Evolutionary conservation across 1,140 invertebrate species (phyloP).

Genomic region (Heliconius himera): DNA sequence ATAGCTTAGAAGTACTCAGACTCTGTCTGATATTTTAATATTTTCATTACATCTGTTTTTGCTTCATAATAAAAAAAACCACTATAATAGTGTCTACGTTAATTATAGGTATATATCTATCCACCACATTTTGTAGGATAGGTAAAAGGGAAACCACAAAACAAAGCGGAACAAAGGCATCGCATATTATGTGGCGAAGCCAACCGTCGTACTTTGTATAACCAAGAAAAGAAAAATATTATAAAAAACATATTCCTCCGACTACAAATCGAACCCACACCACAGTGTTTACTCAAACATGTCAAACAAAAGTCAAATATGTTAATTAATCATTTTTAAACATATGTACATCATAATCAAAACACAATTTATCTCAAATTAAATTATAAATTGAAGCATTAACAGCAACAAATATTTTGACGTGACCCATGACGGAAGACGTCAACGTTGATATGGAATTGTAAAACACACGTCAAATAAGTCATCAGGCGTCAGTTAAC

Average conservation of each 20-base stretch:
- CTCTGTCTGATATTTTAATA: too few species aligned
- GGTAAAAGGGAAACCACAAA: neutral
- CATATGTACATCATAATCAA: neutral
- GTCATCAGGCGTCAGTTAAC: conserved; percentile 79
- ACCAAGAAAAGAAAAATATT: neutral
- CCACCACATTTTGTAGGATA: too few species aligned
- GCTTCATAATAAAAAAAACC: too few species aligned
- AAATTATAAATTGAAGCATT: conserved; percentile 39
- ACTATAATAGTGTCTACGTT: too few species aligned
- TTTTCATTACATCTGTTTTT: too few species aligned
- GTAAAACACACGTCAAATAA: conserved; percentile 77
- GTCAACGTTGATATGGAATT: conserved; percentile 52
- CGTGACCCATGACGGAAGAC: conserved; percentile 50
- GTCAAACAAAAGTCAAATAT: neutral
- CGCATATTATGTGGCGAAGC: neutral
- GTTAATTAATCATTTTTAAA: neutral
- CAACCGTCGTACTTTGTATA: neutral
- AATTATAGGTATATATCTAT: too few species aligned
- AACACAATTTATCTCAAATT: conserved; percentile 19
- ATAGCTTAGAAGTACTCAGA: too few species aligned
- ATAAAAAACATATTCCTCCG: neutral
- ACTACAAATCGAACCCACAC: neutral
- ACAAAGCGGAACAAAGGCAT: neutral
- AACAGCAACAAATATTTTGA: conserved; percentile 52
- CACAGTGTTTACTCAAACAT: too few species aligned